Evolutionary conservation across 2,888 invertebrate genomes (phyloP).

Genomic region (Aradus depressus): DNA sequence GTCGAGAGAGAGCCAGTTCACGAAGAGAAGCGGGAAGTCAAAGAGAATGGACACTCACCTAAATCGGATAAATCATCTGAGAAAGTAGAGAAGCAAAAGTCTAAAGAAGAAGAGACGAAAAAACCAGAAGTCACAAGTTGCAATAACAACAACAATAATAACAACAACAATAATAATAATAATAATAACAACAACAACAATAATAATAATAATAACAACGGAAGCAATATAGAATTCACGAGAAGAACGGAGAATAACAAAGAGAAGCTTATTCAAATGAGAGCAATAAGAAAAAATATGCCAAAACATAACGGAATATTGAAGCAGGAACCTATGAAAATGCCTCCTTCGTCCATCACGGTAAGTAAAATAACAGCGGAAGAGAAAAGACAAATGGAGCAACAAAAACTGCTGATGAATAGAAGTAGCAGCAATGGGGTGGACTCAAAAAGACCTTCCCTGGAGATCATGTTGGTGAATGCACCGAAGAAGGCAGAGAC

Average conservation of each 20-base stretch:
- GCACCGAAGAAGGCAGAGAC: constrained; percentile 26
- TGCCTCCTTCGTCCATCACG: constrained; percentile 36
- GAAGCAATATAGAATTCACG: neutral
- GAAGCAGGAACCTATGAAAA: constrained; percentile 21
- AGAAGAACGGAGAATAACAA: constrained; percentile 15
- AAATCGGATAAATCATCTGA: constrained; percentile 16
- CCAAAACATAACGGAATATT: constrained; percentile 17
- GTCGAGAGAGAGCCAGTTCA: constrained; percentile 8
- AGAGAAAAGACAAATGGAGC: constrained; percentile 31
- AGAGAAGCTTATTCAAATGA: constrained; percentile 13
- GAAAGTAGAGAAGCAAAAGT: constrained; percentile 13
- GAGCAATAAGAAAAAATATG: constrained; percentile 3
- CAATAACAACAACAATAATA: constrained; percentile 21
- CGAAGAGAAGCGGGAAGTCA: constrained; percentile 17
- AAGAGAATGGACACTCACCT: constrained; percentile 10
- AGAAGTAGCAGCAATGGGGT: constrained; percentile 31
- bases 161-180: constrained; percentile 20
- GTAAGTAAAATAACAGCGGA: constrained; percentile 35
- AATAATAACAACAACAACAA: constrained; percentile 12
- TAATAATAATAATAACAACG: constrained; percentile 1
- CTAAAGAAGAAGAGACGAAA: constrained; percentile 8
- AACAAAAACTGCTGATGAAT: constrained; percentile 30
- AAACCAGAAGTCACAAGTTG: constrained; percentile 2
- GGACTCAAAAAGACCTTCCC: constrained; percentile 32
- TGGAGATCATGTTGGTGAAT: constrained; percentile 35